A percentile compares a stretch with the other conserved stretches of the same genome.
These are phyloP conservation scores for Electrophaes corylata DNA, from an alignment of 2,888 invertebrate species.

Conservation along the genomic window DNA sequence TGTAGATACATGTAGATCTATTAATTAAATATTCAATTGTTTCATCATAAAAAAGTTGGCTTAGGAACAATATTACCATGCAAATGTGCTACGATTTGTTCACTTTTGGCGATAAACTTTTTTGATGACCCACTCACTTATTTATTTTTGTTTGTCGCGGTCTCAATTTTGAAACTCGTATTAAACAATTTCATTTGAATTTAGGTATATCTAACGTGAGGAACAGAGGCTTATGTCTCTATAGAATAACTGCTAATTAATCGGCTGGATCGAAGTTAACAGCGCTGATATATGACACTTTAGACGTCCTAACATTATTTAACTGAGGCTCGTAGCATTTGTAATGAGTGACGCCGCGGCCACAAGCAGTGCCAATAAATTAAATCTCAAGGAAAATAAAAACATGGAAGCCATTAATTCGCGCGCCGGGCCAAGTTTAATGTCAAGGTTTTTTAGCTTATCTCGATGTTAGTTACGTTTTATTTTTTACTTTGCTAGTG, in stretches of 20 bases:
- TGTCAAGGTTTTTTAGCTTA: slow-evolving; percentile 83
- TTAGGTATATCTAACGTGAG: slow-evolving; percentile 26
- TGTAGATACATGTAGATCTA: slow-evolving; percentile 34
- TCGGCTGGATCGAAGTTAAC: slow-evolving; percentile 65
- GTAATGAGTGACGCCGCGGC: slow-evolving; percentile 78
- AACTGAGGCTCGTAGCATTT: slow-evolving; percentile 70
- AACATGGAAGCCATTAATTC: slow-evolving; percentile 84
- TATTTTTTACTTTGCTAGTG: slow-evolving; percentile 72
- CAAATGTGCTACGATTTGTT: slow-evolving; percentile 6
- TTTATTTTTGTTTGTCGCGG: slow-evolving; percentile 17
- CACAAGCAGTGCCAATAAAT: slow-evolving; percentile 78
- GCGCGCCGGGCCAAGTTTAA: slow-evolving; percentile 83
- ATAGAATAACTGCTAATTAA: slow-evolving; percentile 66
- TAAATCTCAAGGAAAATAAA: slow-evolving; percentile 84
- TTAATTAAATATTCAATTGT: slow-evolving; percentile 9
- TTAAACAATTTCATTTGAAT: slow-evolving; percentile 27
- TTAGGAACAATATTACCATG: slow-evolving; percentile 1
- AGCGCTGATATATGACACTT: slow-evolving; percentile 79
- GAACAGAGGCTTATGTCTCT: slow-evolving; percentile 61
- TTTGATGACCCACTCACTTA: slow-evolving; percentile 11
- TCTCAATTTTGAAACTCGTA: slow-evolving; percentile 22
- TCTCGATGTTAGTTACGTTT: slow-evolving; percentile 80
- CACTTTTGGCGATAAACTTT: slow-evolving; percentile 12
- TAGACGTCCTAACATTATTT: slow-evolving; percentile 77
- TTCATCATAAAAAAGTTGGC: slow-evolving; percentile 15